These are phyloP conservation scores for Diabrotica balteata DNA, from an alignment of 2,888 invertebrate species.

Conservation along the genomic window DNA sequence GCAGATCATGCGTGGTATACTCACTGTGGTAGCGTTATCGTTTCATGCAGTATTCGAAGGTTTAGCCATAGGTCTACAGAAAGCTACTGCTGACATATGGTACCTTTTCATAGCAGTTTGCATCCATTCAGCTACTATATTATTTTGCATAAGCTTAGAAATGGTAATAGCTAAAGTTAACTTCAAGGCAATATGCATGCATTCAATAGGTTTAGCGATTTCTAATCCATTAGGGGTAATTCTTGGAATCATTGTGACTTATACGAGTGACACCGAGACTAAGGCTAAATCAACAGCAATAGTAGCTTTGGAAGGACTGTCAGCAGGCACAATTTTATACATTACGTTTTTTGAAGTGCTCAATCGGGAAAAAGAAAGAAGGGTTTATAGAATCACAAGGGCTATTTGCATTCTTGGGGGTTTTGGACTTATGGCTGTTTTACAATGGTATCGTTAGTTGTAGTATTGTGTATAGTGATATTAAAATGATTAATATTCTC, in stretches of 20 bases:
- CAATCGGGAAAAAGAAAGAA: slow-evolving; percentile 59
- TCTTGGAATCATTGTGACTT: slow-evolving; percentile 60
- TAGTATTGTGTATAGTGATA: slow-evolving; percentile 28
- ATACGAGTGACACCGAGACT: slow-evolving; percentile 54
- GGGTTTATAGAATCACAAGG: slow-evolving; percentile 54
- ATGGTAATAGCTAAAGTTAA: slow-evolving; percentile 60
- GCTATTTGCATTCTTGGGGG: slow-evolving; percentile 57
- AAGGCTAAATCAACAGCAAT: slow-evolving; percentile 57
- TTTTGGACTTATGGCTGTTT: slow-evolving; percentile 56
- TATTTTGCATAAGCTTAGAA: slow-evolving; percentile 65
- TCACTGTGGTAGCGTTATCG: slow-evolving; percentile 63
- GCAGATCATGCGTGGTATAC: slow-evolving; percentile 57
- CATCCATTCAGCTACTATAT: slow-evolving; percentile 64
- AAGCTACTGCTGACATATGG: slow-evolving; percentile 61
- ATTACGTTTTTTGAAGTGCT: slow-evolving; percentile 65
- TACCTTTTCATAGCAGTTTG: slow-evolving; percentile 63
- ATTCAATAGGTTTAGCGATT: slow-evolving; percentile 60
- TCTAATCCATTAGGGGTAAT: slow-evolving; percentile 63
- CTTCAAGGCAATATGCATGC: slow-evolving; percentile 55
- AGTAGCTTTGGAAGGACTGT: slow-evolving; percentile 60
- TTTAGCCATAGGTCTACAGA: slow-evolving; percentile 63
- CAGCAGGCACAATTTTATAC: slow-evolving; percentile 63
- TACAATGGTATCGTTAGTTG: slow-evolving; percentile 43
- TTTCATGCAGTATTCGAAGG: slow-evolving; percentile 66
- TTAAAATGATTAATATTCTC: no score